phyloP scores from a whole-genome alignment of 1,140 invertebrate genomes.

The Solenopsis invicta region DNA sequence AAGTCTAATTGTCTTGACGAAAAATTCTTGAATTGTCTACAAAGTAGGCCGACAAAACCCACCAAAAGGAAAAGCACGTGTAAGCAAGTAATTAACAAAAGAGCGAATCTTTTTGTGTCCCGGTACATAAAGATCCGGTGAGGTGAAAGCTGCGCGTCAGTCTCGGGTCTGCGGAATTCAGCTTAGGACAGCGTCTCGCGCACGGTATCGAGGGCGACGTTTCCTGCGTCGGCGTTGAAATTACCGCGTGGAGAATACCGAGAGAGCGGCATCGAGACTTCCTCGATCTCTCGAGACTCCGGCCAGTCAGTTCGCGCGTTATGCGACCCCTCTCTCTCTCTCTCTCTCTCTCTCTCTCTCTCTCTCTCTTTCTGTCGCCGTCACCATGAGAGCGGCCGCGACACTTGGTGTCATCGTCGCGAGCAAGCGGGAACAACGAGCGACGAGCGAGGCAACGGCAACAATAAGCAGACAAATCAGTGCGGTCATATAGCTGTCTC shows the following conservation, averaged over 20 bases:
- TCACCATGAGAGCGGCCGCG: conserved; percentile 24
- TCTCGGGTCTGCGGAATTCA: background rate
- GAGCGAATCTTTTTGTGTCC: background rate
- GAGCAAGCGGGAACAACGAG: conserved; percentile 63
- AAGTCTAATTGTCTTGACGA: background rate
- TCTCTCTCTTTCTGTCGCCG: conserved; percentile 7
- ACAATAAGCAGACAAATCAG: conserved; percentile 79
- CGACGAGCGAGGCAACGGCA: conserved; percentile 65
- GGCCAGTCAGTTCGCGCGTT: conserved; percentile 4
- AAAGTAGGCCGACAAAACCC: background rate
- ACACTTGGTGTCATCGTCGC: conserved; percentile 67
- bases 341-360: background rate
- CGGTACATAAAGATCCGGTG: background rate
- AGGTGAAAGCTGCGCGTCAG: background rate
- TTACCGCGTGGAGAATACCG: conserved; percentile 10
- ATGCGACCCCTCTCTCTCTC: background rate
- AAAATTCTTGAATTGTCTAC: background rate
- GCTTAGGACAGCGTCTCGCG: background rate
- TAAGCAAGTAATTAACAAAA: background rate
- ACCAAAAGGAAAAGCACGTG: no score
- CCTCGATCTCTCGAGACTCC: conserved; percentile 27
- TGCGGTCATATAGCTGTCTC: conserved; percentile 78
- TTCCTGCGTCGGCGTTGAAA: conserved; percentile 55
- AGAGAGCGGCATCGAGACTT: conserved; percentile 5
- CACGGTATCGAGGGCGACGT: background rate